Evolutionary conservation across 2,113 vertebrate species (phyloP).

Genomic region (Raja brachyura): DNA sequence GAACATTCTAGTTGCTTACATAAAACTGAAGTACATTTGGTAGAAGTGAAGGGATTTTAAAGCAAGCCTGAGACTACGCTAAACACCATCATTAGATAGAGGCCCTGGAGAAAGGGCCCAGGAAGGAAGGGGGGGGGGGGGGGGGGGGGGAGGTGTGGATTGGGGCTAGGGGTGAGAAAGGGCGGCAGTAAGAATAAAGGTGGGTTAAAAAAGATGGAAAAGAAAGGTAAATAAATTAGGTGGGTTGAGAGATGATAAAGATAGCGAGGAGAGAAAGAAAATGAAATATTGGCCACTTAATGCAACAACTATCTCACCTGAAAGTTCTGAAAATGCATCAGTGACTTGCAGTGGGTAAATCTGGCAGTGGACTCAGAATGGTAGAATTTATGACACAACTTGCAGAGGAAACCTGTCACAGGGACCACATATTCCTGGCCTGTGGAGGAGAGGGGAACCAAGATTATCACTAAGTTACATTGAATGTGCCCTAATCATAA

Average conservation of each 20-base stretch:
- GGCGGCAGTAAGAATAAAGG: slow-evolving; percentile 28
- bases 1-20: background rate
- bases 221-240: slow-evolving; percentile 39
- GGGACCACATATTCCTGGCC: slow-evolving; percentile 86
- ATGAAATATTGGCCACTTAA: slow-evolving; percentile 54
- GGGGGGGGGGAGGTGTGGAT: background rate
- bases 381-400: slow-evolving; percentile 87
- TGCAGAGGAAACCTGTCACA: slow-evolving; percentile 84
- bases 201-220: slow-evolving; percentile 42
- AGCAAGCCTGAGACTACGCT: slow-evolving; percentile 28
- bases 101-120: no score
- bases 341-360: slow-evolving; percentile 84
- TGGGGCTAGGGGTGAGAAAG: slow-evolving; percentile 30
- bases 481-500: slow-evolving; percentile 46
- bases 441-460: slow-evolving; percentile 47
- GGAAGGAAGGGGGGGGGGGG: background rate
- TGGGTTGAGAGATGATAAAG: background rate
- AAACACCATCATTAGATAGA: slow-evolving; percentile 6
- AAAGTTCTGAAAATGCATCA: slow-evolving; percentile 85
- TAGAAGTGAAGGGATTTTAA: slow-evolving; percentile 23
- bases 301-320: slow-evolving; percentile 70
- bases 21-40: background rate
- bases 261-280: slow-evolving; percentile 25
- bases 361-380: slow-evolving; percentile 73
- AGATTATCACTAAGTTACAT: slow-evolving; percentile 45